These are phyloP conservation scores for Lordiphosa andalusiaca DNA, from an alignment of 2,888 invertebrate species.

Conservation along the genomic window DNA sequence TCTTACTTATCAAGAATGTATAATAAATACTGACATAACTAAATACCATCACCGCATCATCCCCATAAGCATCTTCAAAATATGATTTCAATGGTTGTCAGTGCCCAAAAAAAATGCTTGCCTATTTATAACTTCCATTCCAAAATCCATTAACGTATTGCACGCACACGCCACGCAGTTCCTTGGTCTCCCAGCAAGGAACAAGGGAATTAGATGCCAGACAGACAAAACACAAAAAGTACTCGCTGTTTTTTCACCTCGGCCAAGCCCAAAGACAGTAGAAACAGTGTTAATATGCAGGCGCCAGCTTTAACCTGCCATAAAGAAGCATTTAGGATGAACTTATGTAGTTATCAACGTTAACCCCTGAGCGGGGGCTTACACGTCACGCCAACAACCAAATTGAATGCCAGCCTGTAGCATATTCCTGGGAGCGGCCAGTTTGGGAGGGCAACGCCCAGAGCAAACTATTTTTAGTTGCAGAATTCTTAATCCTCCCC, in stretches of 20 bases:
- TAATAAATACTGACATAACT: too few relatives aligned
- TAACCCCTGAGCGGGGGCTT: conserved; percentile 10
- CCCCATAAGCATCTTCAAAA: too few relatives aligned
- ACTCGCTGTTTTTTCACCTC: conserved; percentile 11
- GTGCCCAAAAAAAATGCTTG: background rate
- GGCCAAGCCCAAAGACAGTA: conserved; percentile 9
- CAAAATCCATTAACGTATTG: conserved; percentile 43
- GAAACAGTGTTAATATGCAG: conserved; percentile 26
- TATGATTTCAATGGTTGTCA: too few relatives aligned
- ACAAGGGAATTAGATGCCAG: conserved; percentile 11
- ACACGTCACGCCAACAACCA: conserved; percentile 42
- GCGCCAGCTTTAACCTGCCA: conserved; percentile 19
- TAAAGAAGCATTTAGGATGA: conserved; percentile 53
- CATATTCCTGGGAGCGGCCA: conserved; percentile 8
- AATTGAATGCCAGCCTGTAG: conserved; percentile 28
- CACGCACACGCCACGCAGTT: conserved; percentile 15
- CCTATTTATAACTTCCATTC: conserved; percentile 24
- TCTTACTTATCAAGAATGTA: too few relatives aligned
- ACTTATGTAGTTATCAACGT: conserved; percentile 17
- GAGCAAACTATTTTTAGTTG: conserved; percentile 39
- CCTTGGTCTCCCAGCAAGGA: conserved; percentile 6
- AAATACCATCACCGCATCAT: too few relatives aligned
- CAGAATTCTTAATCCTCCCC: conserved; percentile 25
- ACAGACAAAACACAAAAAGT: conserved; percentile 19
- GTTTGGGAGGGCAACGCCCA: conserved; percentile 47